Conservation (phyloP, 2,113 vertebrate genomes). For the Scophthalmus maximus region DNA sequence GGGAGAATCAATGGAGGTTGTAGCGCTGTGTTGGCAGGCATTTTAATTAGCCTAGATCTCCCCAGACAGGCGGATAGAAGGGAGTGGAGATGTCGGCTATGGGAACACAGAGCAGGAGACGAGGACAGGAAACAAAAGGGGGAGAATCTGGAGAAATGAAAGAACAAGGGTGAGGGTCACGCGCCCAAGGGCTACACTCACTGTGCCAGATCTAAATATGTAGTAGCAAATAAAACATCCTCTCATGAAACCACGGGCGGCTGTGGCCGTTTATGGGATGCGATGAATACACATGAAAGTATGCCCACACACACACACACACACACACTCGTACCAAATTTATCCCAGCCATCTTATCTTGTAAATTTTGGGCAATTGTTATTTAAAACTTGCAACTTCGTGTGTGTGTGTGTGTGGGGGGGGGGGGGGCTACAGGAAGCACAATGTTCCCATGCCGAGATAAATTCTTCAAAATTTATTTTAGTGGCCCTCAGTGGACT, state of each 20-base stretch:
- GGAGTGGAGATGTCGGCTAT: slow-evolving; percentile 40
- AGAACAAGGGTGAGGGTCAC: slow-evolving; percentile 28
- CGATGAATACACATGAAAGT: slow-evolving; percentile 43
- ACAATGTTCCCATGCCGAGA: slow-evolving; percentile 54
- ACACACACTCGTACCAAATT: slow-evolving; percentile 31
- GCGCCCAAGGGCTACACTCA: slow-evolving; percentile 42
- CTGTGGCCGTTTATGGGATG: slow-evolving; percentile 50
- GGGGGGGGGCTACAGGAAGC: slow-evolving; percentile 31
- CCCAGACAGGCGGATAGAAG: slow-evolving; percentile 42
- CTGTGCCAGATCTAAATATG: slow-evolving; percentile 68
- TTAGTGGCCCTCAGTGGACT: slow-evolving; percentile 24
- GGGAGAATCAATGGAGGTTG: slow-evolving; percentile 50
- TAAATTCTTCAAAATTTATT: slow-evolving; percentile 52
- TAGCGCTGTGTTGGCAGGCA: slow-evolving; percentile 46
- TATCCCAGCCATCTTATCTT: slow-evolving; percentile 68
- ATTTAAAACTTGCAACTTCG: slow-evolving; percentile 62
- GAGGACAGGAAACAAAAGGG: slow-evolving; percentile 66
- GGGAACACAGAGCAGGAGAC: slow-evolving; percentile 51
- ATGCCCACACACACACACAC: slow-evolving; percentile 12
- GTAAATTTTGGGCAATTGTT: slow-evolving; percentile 58
- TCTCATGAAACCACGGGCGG: slow-evolving; percentile 63
- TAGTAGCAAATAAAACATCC: slow-evolving; percentile 71
- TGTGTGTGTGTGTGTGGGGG: slow-evolving; percentile 38
- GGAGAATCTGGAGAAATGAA: slow-evolving; percentile 32
- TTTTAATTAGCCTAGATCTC: slow-evolving; percentile 75